Base-by-base conservation (phyloP, 1,140 invertebrate genomes). In the Drosophila lacertosa region DNA sequence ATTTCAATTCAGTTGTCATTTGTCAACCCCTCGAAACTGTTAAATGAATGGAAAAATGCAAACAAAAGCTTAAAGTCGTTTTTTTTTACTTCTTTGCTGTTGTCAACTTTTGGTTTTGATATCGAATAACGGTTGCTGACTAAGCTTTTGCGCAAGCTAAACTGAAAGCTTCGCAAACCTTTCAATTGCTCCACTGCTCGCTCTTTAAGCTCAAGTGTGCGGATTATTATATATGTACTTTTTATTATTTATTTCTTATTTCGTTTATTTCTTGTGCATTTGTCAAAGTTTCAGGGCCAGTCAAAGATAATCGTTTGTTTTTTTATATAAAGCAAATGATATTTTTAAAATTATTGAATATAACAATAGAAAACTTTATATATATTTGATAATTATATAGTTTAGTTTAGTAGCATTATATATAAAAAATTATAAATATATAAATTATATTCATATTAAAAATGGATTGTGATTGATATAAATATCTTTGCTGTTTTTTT, bases 71-170 rank as follows among this genome's bases (percentile, higher is more conserved):
- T 33, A 1, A 16, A 39, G n/a, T 58, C 10, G 51, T 39, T 33
- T 2, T 15, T 57, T 37, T 33, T 2, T 4, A n/a, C n/a, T n/a
- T n/a, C n/a, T n/a, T n/a, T n/a, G n/a, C n/a, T n/a, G n/a, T 10
- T 2, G 42, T 29, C 7, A 22, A 32, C n/a, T 18, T 48, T 59
- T 39, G 69, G 69, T 67, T 72, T 66, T 16, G 62, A 42, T 67
- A 67, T 58, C 24, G 45, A 72, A 59, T 67, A 67, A 60, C 47
- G 39, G 55, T 20, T 16, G n/a, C 53, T 35, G 32, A n/a, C 44
- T 22, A 24, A 39, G 37, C 45, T 51, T 45, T 58, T 16, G 11
- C 7, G 26, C 9, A 45, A 45, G 13, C 24, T 15, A 45, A 45
- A 11, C 24, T 15, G 10, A 48, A 51, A 72, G 63, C 63, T 67